These are phyloP conservation scores for Stenotaenia linearis DNA, from an alignment of 2,888 invertebrate species.

Conservation along the genomic window DNA sequence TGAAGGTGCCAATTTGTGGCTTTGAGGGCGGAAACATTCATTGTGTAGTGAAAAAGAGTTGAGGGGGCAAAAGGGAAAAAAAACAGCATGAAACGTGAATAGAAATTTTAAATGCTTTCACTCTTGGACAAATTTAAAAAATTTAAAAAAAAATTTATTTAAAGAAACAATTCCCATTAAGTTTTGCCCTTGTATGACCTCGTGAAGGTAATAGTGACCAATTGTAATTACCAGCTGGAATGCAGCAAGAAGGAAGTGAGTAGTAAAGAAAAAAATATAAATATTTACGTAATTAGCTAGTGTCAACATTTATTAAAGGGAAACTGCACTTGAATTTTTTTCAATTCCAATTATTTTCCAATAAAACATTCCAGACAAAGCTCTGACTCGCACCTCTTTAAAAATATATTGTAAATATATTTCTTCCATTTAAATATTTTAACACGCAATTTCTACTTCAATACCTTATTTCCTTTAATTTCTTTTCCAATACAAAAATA, in stretches of 20 bases:
- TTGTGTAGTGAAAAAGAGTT: slow-evolving; percentile 5
- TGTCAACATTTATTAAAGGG: not conserved
- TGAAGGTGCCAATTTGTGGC: slow-evolving; percentile 21
- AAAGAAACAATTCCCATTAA: not conserved
- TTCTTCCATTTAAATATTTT: not conserved
- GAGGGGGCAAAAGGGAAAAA: not conserved
- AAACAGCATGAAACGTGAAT: not conserved
- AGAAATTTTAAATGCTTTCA: not conserved
- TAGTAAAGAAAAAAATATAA: not conserved
- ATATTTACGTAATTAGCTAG: not conserved
- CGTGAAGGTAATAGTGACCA: not conserved
- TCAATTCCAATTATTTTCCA: not conserved
- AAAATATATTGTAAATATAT: not conserved
- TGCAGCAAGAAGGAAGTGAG: not conserved
- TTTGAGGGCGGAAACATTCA: slow-evolving; percentile 23
- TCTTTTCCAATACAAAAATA: not conserved
- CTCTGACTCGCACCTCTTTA: no score
- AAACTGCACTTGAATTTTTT: not conserved
- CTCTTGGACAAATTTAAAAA: not conserved
- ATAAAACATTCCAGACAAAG: no score
- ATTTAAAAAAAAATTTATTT: not conserved
- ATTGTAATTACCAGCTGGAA: not conserved
- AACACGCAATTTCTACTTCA: not conserved
- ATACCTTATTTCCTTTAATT: not conserved
- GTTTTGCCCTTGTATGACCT: not conserved